These are phyloP conservation scores for Plusia festucae DNA, from an alignment of 2,888 invertebrate genomes.

Conservation along the genomic window DNA sequence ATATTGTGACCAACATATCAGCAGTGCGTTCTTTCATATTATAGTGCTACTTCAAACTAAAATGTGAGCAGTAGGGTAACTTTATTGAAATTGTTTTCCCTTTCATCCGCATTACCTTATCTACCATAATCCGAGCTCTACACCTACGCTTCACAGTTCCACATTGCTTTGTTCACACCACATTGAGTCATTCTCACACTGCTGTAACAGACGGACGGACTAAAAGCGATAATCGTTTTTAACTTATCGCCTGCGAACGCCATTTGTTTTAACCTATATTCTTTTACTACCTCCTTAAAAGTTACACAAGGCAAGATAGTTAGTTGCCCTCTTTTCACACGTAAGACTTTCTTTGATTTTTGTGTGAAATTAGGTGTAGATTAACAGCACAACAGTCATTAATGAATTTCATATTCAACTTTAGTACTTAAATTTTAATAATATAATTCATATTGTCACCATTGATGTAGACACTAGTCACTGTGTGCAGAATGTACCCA, in stretches of 20 bases:
- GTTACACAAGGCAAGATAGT: conserved; percentile 18
- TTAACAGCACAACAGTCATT: background rate
- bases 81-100: conserved; percentile 6
- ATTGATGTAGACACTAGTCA: background rate
- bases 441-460: background rate
- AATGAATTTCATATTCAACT: background rate
- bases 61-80: background rate
- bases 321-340: conserved; percentile 18
- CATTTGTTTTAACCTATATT: conserved; percentile 44
- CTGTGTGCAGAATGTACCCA: background rate
- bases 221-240: conserved; percentile 30
- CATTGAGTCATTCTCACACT: conserved; percentile 32
- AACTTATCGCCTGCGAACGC: conserved; percentile 27
- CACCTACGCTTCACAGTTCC: background rate
- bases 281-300: conserved; percentile 27
- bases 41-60: background rate
- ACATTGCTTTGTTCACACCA: conserved; percentile 20
- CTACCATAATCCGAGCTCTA: conserved; percentile 19
- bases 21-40: background rate
- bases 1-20: background rate
- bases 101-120: conserved; percentile 38
- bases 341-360: conserved; percentile 21
- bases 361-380: background rate
- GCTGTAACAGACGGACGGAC: conserved; percentile 18
- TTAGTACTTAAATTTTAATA: too few species aligned